Evolutionary conservation across 1,140 invertebrate species (phyloP).

Genomic region (Drosophila setifemur): DNA sequence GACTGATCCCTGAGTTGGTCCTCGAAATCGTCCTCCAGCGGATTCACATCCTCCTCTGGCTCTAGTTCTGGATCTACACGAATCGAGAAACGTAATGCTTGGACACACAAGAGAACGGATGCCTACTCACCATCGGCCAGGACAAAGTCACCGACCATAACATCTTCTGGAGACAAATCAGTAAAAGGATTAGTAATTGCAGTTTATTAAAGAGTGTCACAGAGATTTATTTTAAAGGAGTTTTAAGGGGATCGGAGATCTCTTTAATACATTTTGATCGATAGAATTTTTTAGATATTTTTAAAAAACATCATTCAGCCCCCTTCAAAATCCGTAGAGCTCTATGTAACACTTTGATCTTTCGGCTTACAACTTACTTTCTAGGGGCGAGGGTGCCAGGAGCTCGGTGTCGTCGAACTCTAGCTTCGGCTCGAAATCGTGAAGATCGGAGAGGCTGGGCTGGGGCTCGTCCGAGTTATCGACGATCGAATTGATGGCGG

Average conservation of each 20-base stretch:
- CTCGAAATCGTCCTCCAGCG: slow-evolving; percentile 79
- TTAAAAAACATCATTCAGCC: too few species aligned
- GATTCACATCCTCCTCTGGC: slow-evolving; percentile 65
- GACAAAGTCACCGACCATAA: slow-evolving; percentile 80
- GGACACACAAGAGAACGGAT: background rate
- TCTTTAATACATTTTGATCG: too few species aligned
- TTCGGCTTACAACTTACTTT: slow-evolving; percentile 52
- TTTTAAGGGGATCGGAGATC: too few species aligned
- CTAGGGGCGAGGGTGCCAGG: slow-evolving; percentile 61
- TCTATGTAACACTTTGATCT: too few species aligned
- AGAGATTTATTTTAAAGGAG: too few species aligned
- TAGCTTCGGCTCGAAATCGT: slow-evolving; percentile 96
- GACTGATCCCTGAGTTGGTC: slow-evolving; percentile 78
- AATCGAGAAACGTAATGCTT: background rate
- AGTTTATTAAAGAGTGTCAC: background rate
- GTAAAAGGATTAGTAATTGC: slow-evolving; percentile 9
- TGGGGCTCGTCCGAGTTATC: slow-evolving; percentile 90
- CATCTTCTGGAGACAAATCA: slow-evolving; percentile 68
- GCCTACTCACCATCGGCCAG: slow-evolving; percentile 66
- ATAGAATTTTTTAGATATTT: too few species aligned
- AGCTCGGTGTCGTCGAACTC: slow-evolving; percentile 97
- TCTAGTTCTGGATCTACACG: slow-evolving; percentile 62
- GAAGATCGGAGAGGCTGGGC: slow-evolving; percentile 94
- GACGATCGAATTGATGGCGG: slow-evolving; percentile 77
- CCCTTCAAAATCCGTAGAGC: too few species aligned